Evolutionary conservation across 2,888 invertebrate species (phyloP), one percentile per base, ranked within the genome.

Genomic region (Eudasyphora cyanicolor): DNA sequence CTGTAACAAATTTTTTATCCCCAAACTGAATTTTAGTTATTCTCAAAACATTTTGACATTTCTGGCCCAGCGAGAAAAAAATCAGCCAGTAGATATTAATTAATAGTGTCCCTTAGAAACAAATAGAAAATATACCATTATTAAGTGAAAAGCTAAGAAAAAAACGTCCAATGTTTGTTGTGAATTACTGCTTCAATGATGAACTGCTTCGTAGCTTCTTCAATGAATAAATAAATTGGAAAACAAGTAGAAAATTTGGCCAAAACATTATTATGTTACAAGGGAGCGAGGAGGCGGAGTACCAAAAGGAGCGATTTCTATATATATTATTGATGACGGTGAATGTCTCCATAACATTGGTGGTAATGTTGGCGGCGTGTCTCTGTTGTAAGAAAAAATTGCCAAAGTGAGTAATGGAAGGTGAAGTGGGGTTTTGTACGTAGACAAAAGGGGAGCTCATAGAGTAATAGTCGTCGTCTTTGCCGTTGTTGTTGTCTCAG

Each of bases 361-460:
- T 93, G 77, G 93, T 93, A 80, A 92, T 93, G 88, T 92, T 96
- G 86, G 93, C 94, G 84, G 94, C 94, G 87, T 96, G 96, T 91
- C 94, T 96, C 86, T 96, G 96, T 90, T 96, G 96, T 92, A 94
- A 95, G 88, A 95, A 95, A 88, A 95, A 94, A 88, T 94, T 95
- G 89, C 95, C 95, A 90, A 96, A 96, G 96, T 96, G 93, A 94
- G 92, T 91, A 75, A 62, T 42, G 12, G 51, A 19, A 8, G 17
- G 17, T 19, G 19, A 17, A 7, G 54, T 8, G 10, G 24, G 24
- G 14, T 35, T 7, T 14, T 27, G 27, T 24, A 17, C 10, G 27
- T 8, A 10, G 27, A 7, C 12, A n/a, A n/a, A 45, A 27, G 27
- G 57, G 27, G 57, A 57, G 12, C 49, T 17, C 21, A 24, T 12